Percentiles rank a stretch among this genome's conserved stretches.
These are phyloP conservation scores for Oplegnathus fasciatus DNA, from an alignment of 2,113 vertebrate genomes.

Conservation along the genomic window DNA sequence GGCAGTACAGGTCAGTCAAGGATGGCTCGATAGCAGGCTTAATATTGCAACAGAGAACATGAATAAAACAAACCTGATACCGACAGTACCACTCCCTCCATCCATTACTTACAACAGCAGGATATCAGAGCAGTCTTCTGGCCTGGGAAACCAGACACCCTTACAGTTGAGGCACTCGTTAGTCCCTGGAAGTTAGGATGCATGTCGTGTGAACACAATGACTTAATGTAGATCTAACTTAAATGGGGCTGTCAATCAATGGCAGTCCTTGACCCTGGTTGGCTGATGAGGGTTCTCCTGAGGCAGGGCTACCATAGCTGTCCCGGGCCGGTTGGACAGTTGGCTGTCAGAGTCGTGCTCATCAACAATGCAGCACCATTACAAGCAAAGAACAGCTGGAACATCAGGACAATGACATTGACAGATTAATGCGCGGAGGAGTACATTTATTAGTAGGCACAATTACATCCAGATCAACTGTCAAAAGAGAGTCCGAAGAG, in stretches of 20 bases:
- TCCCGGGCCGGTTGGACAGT: slow-evolving; percentile 58
- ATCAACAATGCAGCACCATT: slow-evolving; percentile 56
- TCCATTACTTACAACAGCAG: slow-evolving; percentile 71
- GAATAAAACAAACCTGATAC: slow-evolving; percentile 81
- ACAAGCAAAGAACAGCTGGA: slow-evolving; percentile 71
- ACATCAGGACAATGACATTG: slow-evolving; percentile 67
- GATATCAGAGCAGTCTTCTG: slow-evolving; percentile 51
- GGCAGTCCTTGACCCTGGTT: slow-evolving; percentile 76
- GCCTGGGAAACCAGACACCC: slow-evolving; percentile 52
- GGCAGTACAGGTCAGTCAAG: slow-evolving; percentile 72
- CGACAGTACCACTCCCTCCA: slow-evolving; percentile 61
- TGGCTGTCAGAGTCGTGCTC: slow-evolving; percentile 70
- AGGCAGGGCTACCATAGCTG: slow-evolving; percentile 38
- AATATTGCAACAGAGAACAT: slow-evolving; percentile 80
- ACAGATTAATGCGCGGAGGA: slow-evolving; percentile 56
- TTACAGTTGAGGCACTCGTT: slow-evolving; percentile 25
- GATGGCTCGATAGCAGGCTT: slow-evolving; percentile 78
- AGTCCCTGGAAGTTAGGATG: slow-evolving; percentile 60
- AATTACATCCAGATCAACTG: slow-evolving; percentile 57
- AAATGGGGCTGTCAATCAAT: slow-evolving; percentile 73
- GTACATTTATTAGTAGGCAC: slow-evolving; percentile 56
- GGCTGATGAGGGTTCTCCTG: slow-evolving; percentile 69
- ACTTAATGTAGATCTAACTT: slow-evolving; percentile 65
- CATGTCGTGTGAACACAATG: slow-evolving; percentile 66
- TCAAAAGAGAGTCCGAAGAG: slow-evolving; percentile 44